These are phyloP conservation scores for Tinea trinotella DNA, from an alignment of 2,888 invertebrate genomes.

Conservation along the genomic window DNA sequence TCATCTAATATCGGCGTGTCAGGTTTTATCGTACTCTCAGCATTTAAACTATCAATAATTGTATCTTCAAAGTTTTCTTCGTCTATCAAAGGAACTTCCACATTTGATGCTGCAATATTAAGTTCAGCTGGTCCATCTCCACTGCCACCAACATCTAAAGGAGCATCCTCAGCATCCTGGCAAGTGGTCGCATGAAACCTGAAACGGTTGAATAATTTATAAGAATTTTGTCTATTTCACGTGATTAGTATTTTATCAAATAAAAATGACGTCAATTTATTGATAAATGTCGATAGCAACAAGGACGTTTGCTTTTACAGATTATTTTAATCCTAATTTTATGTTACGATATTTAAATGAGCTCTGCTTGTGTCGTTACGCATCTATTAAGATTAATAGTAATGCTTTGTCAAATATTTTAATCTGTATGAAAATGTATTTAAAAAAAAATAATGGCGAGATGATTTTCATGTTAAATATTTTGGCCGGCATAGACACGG, in stretches of 20 bases:
- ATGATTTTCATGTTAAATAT: too few species aligned
- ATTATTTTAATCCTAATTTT: slow-evolving; percentile 9
- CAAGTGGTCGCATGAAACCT: not conserved
- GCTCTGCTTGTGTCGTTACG: not conserved
- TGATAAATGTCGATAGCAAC: slow-evolving; percentile 8
- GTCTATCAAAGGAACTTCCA: not conserved
- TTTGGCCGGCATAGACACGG: too few species aligned
- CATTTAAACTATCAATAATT: not conserved
- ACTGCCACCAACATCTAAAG: not conserved
- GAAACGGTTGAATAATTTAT: slow-evolving; percentile 1
- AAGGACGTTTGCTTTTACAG: slow-evolving; percentile 8
- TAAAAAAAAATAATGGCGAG: too few species aligned
- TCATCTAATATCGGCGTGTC: slow-evolving; percentile 18
- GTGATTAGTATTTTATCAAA: slow-evolving; percentile 3
- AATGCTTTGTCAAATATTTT: not conserved
- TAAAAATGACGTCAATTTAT: slow-evolving; percentile 6
- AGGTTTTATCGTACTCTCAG: not conserved
- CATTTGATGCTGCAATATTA: not conserved
- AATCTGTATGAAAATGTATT: not conserved
- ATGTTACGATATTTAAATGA: slow-evolving; percentile 4
- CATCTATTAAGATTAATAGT: slow-evolving; percentile 4
- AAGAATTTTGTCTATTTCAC: slow-evolving; percentile 1
- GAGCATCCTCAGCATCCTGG: not conserved
- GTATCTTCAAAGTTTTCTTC: too few species aligned
- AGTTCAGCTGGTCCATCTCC: not conserved